Conservation (phyloP, 2,113 vertebrate genomes). For the Corythornis vintsioides region DNA sequence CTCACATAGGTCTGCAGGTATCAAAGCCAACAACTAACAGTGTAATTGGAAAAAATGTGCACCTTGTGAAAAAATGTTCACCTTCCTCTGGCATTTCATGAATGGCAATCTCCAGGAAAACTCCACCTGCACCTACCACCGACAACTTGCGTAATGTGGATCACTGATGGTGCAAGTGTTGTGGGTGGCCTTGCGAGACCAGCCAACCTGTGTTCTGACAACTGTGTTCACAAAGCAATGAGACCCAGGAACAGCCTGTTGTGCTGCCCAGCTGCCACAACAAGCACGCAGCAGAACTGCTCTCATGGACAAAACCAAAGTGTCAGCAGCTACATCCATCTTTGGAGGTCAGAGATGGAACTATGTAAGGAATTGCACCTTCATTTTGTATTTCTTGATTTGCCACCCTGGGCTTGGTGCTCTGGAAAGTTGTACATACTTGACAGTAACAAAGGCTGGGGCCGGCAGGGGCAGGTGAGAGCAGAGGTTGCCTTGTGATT, state of each 20-base stretch:
- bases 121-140: not conserved
- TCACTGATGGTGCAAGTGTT: not conserved
- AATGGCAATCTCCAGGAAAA: not conserved
- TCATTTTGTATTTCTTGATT: not conserved
- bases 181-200: not conserved
- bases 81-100: not conserved
- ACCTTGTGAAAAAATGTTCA: not conserved
- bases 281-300: not conserved
- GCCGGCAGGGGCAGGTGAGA: not conserved
- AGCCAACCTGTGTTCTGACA: not conserved
- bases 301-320: not conserved
- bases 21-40: accelerated
- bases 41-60: not conserved
- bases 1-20: not conserved
- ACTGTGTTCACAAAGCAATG: accelerated
- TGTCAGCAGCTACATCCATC: not conserved
- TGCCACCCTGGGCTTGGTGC: not conserved
- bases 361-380: accelerated
- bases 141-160: accelerated
- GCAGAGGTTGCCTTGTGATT: not conserved
- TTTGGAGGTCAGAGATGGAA: not conserved
- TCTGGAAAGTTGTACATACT: not conserved
- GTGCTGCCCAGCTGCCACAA: not conserved
- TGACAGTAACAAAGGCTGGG: not conserved
- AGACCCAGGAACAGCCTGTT: not conserved